A percentile compares a stretch with the other conserved stretches of the same genome.
Evolutionary conservation across 2,797 vertebrate genomes (phyloP).

Genomic region (Takifugu ocellatus): DNA sequence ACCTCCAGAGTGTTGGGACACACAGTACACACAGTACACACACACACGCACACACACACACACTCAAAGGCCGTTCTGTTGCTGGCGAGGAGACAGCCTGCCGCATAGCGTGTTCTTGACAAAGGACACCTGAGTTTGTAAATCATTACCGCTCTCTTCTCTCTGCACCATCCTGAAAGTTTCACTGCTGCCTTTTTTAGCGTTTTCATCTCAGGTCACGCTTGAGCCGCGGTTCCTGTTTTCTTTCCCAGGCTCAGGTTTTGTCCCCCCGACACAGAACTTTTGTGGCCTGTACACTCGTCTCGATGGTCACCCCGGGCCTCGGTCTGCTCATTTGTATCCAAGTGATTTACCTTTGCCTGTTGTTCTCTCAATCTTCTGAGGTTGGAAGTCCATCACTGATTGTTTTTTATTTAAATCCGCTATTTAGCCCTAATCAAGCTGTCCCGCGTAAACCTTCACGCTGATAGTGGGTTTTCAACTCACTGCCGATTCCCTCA

Average conservation of each 20-base stretch:
- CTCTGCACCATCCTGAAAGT: conserved; percentile 9
- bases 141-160: conserved; percentile 46
- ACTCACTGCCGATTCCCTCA: conserved; percentile 30
- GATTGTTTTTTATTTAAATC: conserved; percentile 24
- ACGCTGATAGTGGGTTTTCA: conserved; percentile 25
- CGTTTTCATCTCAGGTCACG: background rate
- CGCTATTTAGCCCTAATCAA: conserved; percentile 58
- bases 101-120: conserved; percentile 69
- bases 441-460: conserved; percentile 33
- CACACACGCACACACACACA: conserved; percentile 23
- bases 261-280: conserved; percentile 44
- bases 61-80: conserved; percentile 32
- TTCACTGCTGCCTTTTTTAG: conserved; percentile 8
- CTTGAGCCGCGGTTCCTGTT: conserved; percentile 23
- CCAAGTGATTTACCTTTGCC: conserved; percentile 47
- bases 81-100: conserved; percentile 44
- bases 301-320: conserved; percentile 38
- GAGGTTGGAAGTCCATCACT: conserved; percentile 21
- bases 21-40: conserved; percentile 13
- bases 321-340: conserved; percentile 55
- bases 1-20: conserved; percentile 33
- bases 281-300: conserved; percentile 40
- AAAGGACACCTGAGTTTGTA: conserved; percentile 72
- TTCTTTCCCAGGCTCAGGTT: conserved; percentile 6
- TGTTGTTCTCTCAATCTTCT: conserved; percentile 58